Evolutionary conservation across 2,888 invertebrate genomes (phyloP).

Genomic region (Hypsopygia costalis): DNA sequence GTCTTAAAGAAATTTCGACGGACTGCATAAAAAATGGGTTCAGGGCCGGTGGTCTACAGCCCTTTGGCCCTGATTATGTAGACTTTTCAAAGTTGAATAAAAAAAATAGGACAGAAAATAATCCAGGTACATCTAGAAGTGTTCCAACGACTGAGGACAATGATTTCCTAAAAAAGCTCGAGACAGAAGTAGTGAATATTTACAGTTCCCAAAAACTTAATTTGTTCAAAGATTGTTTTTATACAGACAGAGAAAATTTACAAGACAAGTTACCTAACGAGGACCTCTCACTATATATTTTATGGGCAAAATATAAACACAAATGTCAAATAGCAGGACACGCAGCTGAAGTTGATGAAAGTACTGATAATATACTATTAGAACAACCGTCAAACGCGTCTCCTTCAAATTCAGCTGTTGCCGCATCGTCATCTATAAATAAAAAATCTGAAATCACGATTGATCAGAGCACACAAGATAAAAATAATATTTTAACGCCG

Average conservation of each 20-base stretch:
- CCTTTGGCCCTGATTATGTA: conserved; percentile 22
- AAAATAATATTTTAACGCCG: too few relatives aligned
- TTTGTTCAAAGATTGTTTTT: conserved; percentile 20
- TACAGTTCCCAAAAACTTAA: conserved; percentile 19
- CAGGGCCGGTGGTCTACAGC: neutral
- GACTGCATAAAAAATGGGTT: neutral
- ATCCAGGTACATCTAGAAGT: conserved; percentile 11
- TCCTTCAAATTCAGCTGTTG: too few relatives aligned
- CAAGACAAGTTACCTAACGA: conserved; percentile 12
- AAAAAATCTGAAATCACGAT: too few relatives aligned
- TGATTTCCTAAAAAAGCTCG: conserved; percentile 18
- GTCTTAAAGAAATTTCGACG: neutral
- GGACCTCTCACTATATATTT: conserved; percentile 17
- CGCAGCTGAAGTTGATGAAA: too few relatives aligned
- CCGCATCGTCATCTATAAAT: too few relatives aligned
- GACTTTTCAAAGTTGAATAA: conserved; percentile 22
- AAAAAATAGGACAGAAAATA: conserved; percentile 7
- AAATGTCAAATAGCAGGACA: neutral
- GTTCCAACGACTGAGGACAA: too few relatives aligned
- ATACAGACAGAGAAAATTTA: conserved; percentile 13
- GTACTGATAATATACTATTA: too few relatives aligned
- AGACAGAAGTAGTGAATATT: conserved; percentile 18
- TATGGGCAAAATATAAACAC: conserved; percentile 23
- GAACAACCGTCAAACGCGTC: too few relatives aligned
- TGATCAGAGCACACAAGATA: too few relatives aligned